phyloP scores from a whole-genome alignment of 2,797 vertebrate species.

The Lithobates sylvaticus region DNA sequence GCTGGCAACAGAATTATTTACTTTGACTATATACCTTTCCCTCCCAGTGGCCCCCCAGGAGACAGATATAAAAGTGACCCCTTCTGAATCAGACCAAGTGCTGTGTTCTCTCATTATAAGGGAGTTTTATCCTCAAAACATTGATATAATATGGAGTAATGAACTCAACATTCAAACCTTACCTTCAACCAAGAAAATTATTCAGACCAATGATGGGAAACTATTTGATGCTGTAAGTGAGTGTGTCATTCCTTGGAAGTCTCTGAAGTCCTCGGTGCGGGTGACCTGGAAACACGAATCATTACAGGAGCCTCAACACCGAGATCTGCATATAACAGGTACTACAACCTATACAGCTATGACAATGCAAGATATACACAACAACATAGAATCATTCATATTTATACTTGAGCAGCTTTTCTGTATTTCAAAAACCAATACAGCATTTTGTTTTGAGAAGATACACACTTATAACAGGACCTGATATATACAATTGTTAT shows the following conservation, averaged over 20 bases:
- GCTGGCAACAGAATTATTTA: too few relatives aligned
- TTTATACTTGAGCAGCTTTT: too few relatives aligned
- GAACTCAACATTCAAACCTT: neutral
- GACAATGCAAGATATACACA: too few relatives aligned
- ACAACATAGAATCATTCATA: too few relatives aligned
- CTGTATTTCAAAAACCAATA: too few relatives aligned
- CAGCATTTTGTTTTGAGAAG: too few relatives aligned
- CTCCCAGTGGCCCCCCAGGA: neutral
- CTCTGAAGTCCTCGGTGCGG: neutral
- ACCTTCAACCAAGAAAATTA: neutral
- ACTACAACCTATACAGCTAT: neutral
- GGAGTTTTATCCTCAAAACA: neutral
- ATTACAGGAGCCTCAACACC: neutral
- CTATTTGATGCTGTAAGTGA: neutral
- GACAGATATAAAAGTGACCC: neutral
- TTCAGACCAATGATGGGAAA: neutral
- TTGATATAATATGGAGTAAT: neutral
- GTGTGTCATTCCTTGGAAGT: constrained; percentile 1
- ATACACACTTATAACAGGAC: too few relatives aligned
- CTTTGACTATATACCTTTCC: too few relatives aligned
- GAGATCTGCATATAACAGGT: constrained; percentile 9
- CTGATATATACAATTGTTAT: too few relatives aligned
- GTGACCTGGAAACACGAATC: constrained; percentile 37
- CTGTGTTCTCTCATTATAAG: neutral
- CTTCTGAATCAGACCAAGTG: neutral